Evolutionary conservation across 2,888 invertebrate genomes (phyloP), one percentile per base, ranked within the genome.

Genomic region (Luperina testacea): DNA sequence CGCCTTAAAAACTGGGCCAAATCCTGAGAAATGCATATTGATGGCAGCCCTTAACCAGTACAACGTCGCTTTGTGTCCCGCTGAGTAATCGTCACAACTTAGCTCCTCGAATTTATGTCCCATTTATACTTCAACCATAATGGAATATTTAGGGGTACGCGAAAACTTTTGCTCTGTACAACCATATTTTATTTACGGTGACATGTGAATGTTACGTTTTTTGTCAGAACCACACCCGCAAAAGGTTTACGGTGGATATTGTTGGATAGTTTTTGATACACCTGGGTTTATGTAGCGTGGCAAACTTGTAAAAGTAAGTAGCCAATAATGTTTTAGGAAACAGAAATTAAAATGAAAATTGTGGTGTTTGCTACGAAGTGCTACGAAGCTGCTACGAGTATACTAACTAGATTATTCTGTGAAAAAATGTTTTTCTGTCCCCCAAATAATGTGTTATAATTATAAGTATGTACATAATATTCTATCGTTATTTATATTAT

Each of bases 61-160:
- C 92, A 92, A 91, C 91, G 91, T 90, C 89, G 90, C 92, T 91
- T 92, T 92, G 92, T 92, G 87, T 87, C 91, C 92, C 90, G 92
- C 92, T 95, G 95, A 95, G 94, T 95, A 94, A 95, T 95, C 92
- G 93, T 92, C 91, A 90, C 92, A 92, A 93, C 92, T 94, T 93
- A 92, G 92, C 92, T 92, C 89, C 91, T 90, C 91, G 92, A 92
- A 95, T 95, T 94, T 94, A 94, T 93, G 92, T 90, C 89, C 90
- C 91, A 90, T 91, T 93, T 92, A 91, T 91, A 91, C 92, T 92
- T 91, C 90, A 88, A 87, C 92, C 92, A 94, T 94, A 95, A 94
- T 94, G 94, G 94, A 93, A 94, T 95, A 94, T 95, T 95, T 94
- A 93, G 93, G 92, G 91, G 91, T 91, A 91, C 89, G 92, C 92